phyloP scores from a whole-genome alignment of 23 tunicate species.

The Trididemnum clinides region DNA sequence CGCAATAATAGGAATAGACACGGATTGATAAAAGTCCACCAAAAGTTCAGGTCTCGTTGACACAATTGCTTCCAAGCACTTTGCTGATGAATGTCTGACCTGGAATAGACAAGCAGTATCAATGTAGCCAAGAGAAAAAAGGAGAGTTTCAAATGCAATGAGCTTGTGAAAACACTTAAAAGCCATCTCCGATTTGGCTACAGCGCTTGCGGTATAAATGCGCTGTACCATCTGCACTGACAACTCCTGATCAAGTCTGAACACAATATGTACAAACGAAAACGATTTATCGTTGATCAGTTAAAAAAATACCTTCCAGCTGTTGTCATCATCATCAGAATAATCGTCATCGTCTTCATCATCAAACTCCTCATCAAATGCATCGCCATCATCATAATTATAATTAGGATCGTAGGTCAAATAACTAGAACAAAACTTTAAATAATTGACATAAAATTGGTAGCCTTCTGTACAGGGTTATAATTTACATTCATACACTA shows the following conservation, averaged over 20 bases:
- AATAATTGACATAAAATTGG: too few species aligned
- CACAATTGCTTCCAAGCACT: constrained; percentile 87
- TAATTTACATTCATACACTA: too few species aligned
- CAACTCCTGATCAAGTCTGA: too few species aligned
- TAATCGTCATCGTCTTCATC: constrained; percentile 98
- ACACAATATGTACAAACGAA: too few species aligned
- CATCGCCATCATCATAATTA: constrained; percentile 89
- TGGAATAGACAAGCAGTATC: not conserved
- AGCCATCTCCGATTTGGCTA: too few species aligned
- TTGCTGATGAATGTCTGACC: constrained; percentile 94
- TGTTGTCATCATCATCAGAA: constrained; percentile 98
- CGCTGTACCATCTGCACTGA: too few species aligned
- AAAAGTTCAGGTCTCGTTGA: constrained; percentile 83
- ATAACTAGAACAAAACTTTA: constrained; percentile 39
- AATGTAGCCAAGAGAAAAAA: not conserved
- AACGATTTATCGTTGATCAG: too few species aligned
- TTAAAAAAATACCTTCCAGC: constrained; percentile 99
- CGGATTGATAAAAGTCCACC: constrained; percentile 62
- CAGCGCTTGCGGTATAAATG: too few species aligned
- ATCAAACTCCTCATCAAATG: constrained; percentile 76
- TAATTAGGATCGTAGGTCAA: constrained; percentile 92
- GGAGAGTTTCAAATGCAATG: too few species aligned
- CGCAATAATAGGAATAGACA: constrained; percentile 63
- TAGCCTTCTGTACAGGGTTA: too few species aligned
- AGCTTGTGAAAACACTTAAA: too few species aligned